Evolutionary conservation across 2,888 invertebrate genomes (phyloP).

Genomic region (Amphipoea lucens): DNA sequence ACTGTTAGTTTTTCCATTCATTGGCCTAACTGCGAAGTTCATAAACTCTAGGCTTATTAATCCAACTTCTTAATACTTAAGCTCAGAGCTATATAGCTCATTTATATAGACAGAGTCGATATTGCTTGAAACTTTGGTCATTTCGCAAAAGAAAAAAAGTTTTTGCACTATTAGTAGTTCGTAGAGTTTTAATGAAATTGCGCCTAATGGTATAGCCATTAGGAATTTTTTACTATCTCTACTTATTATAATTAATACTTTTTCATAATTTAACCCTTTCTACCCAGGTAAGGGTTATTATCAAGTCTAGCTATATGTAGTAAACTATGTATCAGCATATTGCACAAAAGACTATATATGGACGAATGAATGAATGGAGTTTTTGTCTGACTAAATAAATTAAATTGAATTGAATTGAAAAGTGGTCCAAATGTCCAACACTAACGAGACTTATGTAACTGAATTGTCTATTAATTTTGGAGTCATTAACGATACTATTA

Average conservation of each 20-base stretch:
- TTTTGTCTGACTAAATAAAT: too few relatives aligned
- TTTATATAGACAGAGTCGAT: conserved; percentile 32
- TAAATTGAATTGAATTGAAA: too few relatives aligned
- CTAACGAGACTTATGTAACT: background rate
- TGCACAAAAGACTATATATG: background rate
- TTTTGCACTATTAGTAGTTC: conserved; percentile 27
- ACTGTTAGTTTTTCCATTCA: background rate
- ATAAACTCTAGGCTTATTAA: conserved; percentile 29
- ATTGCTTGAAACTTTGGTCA: conserved; percentile 34
- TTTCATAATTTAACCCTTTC: background rate
- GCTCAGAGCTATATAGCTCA: conserved; percentile 15
- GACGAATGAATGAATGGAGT: too few relatives aligned
- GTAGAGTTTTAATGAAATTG: conserved; percentile 51
- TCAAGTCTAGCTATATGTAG: background rate
- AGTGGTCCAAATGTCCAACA: background rate
- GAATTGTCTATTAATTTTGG: too few relatives aligned
- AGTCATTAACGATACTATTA: too few relatives aligned
- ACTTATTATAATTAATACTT: conserved; percentile 15
- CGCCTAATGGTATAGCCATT: conserved; percentile 22
- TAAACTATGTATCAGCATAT: background rate
- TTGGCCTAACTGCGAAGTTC: conserved; percentile 17
- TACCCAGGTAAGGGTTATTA: background rate
- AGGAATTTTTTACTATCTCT: conserved; percentile 8
- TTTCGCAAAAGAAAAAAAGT: conserved; percentile 33
- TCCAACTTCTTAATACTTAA: conserved; percentile 29